phyloP scores from a whole-genome alignment of 2,113 vertebrate genomes.

The Eclectus roratus region DNA sequence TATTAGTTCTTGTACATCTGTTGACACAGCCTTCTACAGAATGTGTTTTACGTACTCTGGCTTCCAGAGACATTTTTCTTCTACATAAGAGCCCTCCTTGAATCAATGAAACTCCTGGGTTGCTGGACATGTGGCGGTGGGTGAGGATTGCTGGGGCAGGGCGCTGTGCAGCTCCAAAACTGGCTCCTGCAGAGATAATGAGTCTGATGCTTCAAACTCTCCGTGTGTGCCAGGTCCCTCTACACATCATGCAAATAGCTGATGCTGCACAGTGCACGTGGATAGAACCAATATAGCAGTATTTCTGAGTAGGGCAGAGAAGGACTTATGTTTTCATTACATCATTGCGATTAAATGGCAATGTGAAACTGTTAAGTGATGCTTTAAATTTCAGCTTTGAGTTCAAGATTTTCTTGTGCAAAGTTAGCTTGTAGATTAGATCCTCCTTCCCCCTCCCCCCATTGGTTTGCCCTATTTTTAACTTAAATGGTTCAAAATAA shows the following conservation, averaged over 20 bases:
- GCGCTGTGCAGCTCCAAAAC: background rate
- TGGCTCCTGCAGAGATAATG: background rate
- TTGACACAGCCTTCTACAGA: background rate
- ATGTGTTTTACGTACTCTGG: background rate
- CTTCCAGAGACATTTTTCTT: background rate
- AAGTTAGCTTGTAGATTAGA: background rate
- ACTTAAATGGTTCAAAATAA: background rate
- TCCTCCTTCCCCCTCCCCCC: background rate
- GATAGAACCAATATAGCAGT: background rate
- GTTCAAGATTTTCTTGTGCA: background rate
- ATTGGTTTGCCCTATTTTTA: background rate
- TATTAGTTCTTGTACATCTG: background rate
- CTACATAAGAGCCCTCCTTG: background rate
- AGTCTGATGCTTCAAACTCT: fast-evolving
- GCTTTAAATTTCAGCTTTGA: background rate
- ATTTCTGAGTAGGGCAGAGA: background rate
- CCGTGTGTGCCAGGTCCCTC: fast-evolving
- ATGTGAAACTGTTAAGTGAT: background rate
- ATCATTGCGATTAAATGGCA: background rate
- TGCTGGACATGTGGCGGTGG: fast-evolving
- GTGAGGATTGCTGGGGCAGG: background rate
- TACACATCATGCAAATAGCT: background rate
- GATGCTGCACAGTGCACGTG: background rate
- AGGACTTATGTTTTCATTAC: background rate
- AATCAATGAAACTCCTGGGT: background rate